Base-by-base conservation (phyloP, 2,888 invertebrate species). In the Phytoseiulus persimilis region DNA sequence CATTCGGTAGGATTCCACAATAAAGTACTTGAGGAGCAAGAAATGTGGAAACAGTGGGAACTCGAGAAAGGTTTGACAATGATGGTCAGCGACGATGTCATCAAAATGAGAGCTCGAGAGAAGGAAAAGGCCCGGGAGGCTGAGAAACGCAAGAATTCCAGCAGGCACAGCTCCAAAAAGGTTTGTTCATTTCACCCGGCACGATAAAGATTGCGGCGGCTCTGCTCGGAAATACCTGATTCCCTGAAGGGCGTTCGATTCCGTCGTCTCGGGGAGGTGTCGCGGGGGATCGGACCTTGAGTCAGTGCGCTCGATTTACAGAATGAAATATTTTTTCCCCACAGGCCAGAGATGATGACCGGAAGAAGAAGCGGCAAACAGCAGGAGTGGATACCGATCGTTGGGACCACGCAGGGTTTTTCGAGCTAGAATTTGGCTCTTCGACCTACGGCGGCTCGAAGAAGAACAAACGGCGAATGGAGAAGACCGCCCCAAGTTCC, bases 21-120 rank as follows among this genome's bases (percentile, higher is more conserved):
- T 83, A 90, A 90, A 83, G 91, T 91, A 89, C 87, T 91, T 33
- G 91, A 91, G 90, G 91, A 91, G 90, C 91, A 91, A 90, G 91
- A 91, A 89, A 91, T 91, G 91, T 91, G 91, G 91, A 90, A 90
- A 83, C 91, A 90, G 18, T 91, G 90, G 90, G 91, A 91, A n/a
- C 39, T 90, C 3, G 90, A 91, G 89, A 83, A 90, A 87, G 90
- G 90, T 33, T 83, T 91, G 11, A 91, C 91, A 18, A 91, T 91
- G 91, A 91, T 91, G 91, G 90, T 91, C 83, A 90, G 90, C 65
- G 91, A 91, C 90, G 91, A 91, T 90, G 90, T 90, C 46, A 90
- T 91, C 11, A 32, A 90, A 33, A 32, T 39, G 33, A 32, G 87
- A 33, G 45, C 32, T 14, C 87, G 87, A 32, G 87, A 87, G 18